phyloP scores from a whole-genome alignment of 2,113 vertebrate species.

The Clarias gariepinus region DNA sequence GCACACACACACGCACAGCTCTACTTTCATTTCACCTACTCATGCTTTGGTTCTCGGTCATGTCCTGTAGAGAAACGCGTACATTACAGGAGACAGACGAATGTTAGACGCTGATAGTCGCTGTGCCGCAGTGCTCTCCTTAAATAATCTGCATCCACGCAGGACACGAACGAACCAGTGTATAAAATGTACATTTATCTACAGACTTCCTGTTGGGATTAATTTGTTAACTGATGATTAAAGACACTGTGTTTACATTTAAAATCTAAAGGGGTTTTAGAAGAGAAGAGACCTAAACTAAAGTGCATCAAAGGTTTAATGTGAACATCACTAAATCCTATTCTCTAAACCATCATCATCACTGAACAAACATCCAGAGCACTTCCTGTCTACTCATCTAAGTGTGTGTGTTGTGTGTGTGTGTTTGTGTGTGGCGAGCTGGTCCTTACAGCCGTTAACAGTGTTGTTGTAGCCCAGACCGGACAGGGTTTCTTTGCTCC shows the following conservation, averaged over 20 bases:
- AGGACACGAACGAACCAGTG: not conserved
- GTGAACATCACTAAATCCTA: too few species aligned
- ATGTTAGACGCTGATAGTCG: not conserved
- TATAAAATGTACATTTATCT: too few species aligned
- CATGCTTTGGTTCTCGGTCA: not conserved
- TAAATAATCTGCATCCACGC: not conserved
- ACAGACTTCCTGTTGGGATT: not conserved
- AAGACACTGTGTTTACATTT: not conserved
- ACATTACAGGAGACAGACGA: too few species aligned
- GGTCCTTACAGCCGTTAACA: slow-evolving; percentile 92
- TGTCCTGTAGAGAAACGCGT: too few species aligned
- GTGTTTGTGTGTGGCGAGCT: not conserved
- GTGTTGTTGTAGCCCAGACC: slow-evolving; percentile 85
- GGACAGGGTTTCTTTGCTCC: slow-evolving; percentile 93
- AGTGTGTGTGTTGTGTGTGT: not conserved
- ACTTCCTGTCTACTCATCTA: not conserved
- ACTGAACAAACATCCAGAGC: too few species aligned
- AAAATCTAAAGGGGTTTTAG: too few species aligned
- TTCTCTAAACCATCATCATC: too few species aligned
- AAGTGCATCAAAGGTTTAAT: too few species aligned
- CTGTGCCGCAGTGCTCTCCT: not conserved
- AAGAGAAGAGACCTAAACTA: too few species aligned
- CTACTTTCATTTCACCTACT: not conserved
- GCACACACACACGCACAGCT: not conserved
- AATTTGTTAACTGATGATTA: not conserved